These are phyloP conservation scores for Ptychoptera albimana DNA, from an alignment of 2,888 invertebrate species.

Conservation along the genomic window DNA sequence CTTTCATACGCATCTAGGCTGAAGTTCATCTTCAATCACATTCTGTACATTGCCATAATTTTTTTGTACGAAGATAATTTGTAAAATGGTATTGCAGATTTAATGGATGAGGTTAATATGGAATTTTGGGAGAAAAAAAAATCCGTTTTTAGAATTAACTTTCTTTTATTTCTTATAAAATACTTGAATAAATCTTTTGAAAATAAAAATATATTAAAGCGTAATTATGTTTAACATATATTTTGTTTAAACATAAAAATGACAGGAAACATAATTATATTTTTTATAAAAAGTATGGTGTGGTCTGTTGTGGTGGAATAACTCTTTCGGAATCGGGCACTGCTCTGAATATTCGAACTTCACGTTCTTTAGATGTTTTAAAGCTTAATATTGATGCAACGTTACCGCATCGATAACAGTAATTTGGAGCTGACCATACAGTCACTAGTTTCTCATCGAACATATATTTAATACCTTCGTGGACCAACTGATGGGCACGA, in stretches of 20 bases:
- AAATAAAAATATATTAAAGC: no score
- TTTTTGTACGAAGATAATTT: no score
- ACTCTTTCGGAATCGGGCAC: constrained; percentile 91
- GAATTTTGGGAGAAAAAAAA: no score
- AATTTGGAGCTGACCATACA: constrained; percentile 99
- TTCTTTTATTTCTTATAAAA: no score
- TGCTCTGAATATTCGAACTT: constrained; percentile 80
- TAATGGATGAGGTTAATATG: no score
- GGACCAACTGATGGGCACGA: constrained; percentile 95
- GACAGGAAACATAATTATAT: constrained; percentile 2
- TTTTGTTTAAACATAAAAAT: no score
- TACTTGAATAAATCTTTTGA: no score
- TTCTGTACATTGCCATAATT: no score
- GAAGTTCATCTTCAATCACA: no score
- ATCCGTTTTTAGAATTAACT: no score
- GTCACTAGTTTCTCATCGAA: constrained; percentile 94
- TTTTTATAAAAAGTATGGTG: constrained; percentile 88
- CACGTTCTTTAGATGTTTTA: constrained; percentile 56
- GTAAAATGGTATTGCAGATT: no score
- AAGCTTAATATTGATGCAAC: constrained; percentile 93
- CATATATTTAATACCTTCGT: constrained; percentile 98
- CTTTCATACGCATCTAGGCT: no score
- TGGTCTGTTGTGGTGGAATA: constrained; percentile 81
- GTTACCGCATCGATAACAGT: constrained; percentile 98
- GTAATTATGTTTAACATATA: not conserved